Base-by-base conservation (phyloP, 2,113 vertebrate species). In the Verasper variegatus region DNA sequence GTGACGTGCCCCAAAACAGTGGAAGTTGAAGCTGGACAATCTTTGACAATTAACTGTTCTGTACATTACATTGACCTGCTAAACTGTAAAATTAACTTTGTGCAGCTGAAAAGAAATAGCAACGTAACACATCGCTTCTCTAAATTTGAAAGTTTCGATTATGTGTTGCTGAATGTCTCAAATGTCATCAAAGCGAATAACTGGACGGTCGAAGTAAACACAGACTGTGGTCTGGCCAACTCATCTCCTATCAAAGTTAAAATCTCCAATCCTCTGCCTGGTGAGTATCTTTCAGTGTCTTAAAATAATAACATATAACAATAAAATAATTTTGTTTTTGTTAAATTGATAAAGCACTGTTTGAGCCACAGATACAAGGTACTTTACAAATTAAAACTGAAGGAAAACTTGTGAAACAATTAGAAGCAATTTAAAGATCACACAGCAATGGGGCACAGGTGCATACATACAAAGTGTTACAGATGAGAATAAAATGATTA, bases 161-260 rank as follows among this genome's bases (percentile, higher is more conserved):
- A 59, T 11, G 52, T 87, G 58, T 68, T 0, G 1, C 4, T 81
- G 58, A 60, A 0, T n/a, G 63, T 86, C 27, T 1, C 1, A 3
- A 2, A 20, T 3, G 55, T 64, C 9, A 5, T 0, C 0, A 0
- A 65, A 21, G n/a, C 61, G 0, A 12, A 26, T 3, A 64, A 1
- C 13, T 24, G 68, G 56, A 75, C 3, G 0, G 13, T 67, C 20
- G 0, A 0, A 0, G 7, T 88, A 17, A 0, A 0, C 0, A 23
- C 69, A n/a, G 0, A 0, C 3, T 57, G 61, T 40, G 85, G 85
- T 0, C 0, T 0, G 0, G 7, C 0, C 24, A 0, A 0, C 0
- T 12, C 18, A 13, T 0, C 0, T 7, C 0, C 0, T 3, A 23
- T 75, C 24, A 6, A 1, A 11, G 68, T 71, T 7, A n/a, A n/a